Evolutionary conservation across 1,140 invertebrate species (phyloP), one percentile per base, ranked within the genome.

Genomic region (Zaprionus capensis): DNA sequence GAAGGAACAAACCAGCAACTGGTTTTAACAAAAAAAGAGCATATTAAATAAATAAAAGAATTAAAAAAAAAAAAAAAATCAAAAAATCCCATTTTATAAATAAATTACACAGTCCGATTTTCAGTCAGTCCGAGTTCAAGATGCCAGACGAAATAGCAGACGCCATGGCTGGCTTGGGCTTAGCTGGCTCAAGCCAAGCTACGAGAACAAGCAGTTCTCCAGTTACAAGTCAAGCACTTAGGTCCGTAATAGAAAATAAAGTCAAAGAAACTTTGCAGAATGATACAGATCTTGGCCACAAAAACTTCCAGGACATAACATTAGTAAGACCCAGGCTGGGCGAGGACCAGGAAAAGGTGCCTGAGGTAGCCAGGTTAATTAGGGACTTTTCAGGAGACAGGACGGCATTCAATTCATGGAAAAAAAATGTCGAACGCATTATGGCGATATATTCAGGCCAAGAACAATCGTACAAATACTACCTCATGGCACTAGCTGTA

Each of bases 81-180:
- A n/a, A 56, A 56, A 55, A 55, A 28, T 55, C 24, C 24, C 28
- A 15, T 55, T 57, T 26, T 26, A 57, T 57, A 57, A 57, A 57
- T 31, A 57, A 17, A n/a, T 46, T 46, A 46, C 36, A 38, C 36
- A 38, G 12, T 38, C 36, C 36, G 36, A 38, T 38, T 38, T 38
- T 14, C 53, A 55, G 24, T 28, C 28, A 55, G 28, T 28, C 15
- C 53, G 28, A 55, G 53, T 24, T 15, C 53, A 55, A 28, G 24
- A 55, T 55, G 53, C 53, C 53, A 55, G 53, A 55, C 24, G 28
- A 55, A 28, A 28, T 55, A 20, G 20, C 20, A 20, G 20, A 20
- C 20, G 20, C 20, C 1, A 20, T 20, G 20, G 20, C 20, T 31
- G 12, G 36, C 36, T 38, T 14, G 15, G 36, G 36, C 12, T 38